phyloP scores from a whole-genome alignment of 2,888 invertebrate species.

The Macrosiphum euphorbiae region DNA sequence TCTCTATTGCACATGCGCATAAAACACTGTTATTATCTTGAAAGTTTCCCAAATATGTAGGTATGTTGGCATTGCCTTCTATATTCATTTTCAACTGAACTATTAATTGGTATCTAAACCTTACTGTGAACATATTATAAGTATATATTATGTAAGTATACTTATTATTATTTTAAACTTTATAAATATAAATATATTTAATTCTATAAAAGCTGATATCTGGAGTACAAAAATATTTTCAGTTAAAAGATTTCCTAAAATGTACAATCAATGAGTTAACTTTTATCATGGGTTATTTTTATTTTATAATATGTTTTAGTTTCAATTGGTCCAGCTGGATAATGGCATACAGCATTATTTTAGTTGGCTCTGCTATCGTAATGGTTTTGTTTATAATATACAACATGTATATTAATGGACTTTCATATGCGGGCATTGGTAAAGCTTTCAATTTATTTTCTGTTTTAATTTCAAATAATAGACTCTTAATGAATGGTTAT shows the following conservation, averaged over 20 bases:
- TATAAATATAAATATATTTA: background rate
- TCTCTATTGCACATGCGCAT: no score
- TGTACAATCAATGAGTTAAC: background rate
- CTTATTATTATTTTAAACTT: background rate
- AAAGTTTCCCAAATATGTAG: background rate
- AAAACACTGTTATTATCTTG: background rate
- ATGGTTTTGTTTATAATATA: constrained; percentile 78
- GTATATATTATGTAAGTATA: background rate
- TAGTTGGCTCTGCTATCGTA: constrained; percentile 78
- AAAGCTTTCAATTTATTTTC: background rate
- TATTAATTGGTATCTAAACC: background rate
- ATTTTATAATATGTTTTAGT: constrained; percentile 56
- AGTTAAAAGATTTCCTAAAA: background rate
- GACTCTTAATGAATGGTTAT: no score
- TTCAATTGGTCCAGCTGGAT: constrained; percentile 76
- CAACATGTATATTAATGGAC: constrained; percentile 77
- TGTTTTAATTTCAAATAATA: background rate
- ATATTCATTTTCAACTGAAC: background rate
- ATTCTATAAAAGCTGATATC: background rate
- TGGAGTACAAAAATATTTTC: background rate
- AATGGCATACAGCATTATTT: constrained; percentile 80
- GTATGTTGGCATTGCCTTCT: background rate
- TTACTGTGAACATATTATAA: background rate
- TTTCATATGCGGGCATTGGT: constrained; percentile 72
- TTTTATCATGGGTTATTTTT: background rate